These are phyloP conservation scores for Dinomys branickii DNA, from an alignment of 2,113 vertebrate species.

Conservation along the genomic window DNA sequence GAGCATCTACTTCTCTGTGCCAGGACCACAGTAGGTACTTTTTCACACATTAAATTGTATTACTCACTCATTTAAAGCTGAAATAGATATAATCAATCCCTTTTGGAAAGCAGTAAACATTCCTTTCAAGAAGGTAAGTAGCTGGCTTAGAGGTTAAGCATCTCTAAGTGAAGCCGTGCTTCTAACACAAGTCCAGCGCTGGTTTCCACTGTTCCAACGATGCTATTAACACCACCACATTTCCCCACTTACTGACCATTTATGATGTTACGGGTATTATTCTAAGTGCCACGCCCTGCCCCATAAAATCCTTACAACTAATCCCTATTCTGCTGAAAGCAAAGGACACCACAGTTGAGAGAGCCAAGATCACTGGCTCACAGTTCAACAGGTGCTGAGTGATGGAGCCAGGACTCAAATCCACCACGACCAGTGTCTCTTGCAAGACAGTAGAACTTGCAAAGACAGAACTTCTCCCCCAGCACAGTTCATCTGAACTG, in stretches of 20 bases:
- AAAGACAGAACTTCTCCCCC: neutral
- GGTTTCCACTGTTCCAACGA: neutral
- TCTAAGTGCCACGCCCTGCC: neutral
- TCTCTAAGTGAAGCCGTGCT: neutral
- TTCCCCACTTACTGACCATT: neutral
- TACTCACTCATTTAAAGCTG: neutral
- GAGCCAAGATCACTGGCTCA: neutral
- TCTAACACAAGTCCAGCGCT: neutral
- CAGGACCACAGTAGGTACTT: neutral
- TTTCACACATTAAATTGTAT: neutral
- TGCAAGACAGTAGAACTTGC: neutral
- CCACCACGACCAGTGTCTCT: neutral
- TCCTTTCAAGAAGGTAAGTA: neutral
- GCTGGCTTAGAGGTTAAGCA: neutral
- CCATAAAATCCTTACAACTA: neutral
- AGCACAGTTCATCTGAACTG: neutral
- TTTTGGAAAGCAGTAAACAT: neutral
- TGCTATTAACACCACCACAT: rapidly evolving
- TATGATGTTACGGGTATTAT: neutral
- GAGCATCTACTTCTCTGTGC: neutral
- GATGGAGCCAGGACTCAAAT: neutral
- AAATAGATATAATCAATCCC: neutral
- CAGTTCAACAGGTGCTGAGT: neutral
- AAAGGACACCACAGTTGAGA: neutral
- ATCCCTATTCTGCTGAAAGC: neutral